Evolutionary conservation across 2,888 invertebrate species (phyloP).

Genomic region (Oxycera nigricornis): DNA sequence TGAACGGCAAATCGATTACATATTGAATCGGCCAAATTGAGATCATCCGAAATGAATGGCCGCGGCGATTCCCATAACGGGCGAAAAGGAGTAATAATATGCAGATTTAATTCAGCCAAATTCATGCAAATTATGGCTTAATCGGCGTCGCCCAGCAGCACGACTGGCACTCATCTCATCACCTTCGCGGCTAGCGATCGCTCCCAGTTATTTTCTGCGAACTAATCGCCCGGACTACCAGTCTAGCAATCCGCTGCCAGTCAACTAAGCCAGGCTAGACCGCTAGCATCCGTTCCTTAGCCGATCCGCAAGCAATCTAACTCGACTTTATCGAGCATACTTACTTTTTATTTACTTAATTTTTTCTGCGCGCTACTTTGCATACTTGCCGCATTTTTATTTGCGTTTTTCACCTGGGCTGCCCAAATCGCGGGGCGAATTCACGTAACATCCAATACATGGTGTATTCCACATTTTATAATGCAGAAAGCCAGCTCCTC

Average conservation of each 20-base stretch:
- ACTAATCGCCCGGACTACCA: not conserved
- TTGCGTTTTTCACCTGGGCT: not conserved
- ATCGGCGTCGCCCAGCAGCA: conserved; percentile 16
- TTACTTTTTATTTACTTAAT: not conserved
- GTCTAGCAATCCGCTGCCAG: not conserved
- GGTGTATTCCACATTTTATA: conserved; percentile 7
- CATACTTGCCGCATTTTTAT: conserved; percentile 19
- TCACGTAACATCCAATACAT: conserved; percentile 1
- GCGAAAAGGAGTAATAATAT: conserved; percentile 3
- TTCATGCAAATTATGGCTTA: conserved; percentile 25
- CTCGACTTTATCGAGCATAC: not conserved
- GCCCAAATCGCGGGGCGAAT: not conserved
- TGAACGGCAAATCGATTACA: not conserved
- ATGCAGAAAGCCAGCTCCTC: not conserved
- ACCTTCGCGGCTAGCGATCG: not conserved
- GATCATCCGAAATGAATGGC: not conserved
- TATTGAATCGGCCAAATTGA: not conserved
- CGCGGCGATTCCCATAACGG: not conserved
- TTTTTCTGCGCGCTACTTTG: conserved; percentile 1
- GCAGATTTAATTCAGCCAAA: conserved; percentile 18
- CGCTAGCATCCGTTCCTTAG: not conserved
- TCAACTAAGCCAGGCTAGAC: not conserved
- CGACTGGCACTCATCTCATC: conserved; percentile 18
- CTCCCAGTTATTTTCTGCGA: conserved; percentile 9
- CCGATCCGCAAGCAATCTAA: not conserved